These are phyloP conservation scores for Catharus bicknelli DNA, from an alignment of 2,113 vertebrate species.

Conservation along the genomic window DNA sequence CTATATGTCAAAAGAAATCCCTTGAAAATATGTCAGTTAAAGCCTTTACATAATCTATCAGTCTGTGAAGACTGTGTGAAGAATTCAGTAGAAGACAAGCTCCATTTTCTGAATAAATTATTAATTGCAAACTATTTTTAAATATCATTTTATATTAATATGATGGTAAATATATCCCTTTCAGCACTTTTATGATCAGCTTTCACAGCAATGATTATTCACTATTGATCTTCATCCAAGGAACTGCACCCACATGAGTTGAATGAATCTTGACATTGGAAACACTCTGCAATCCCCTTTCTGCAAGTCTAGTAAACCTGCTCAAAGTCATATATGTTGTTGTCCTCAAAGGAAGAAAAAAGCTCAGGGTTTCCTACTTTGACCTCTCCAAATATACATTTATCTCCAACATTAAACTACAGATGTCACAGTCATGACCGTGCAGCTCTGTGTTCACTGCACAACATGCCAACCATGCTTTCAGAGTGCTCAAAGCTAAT, in stretches of 20 bases:
- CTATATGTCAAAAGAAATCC: not conserved
- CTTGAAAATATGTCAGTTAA: not conserved
- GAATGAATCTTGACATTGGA: not conserved
- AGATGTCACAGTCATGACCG: not conserved
- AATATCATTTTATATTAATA: not conserved
- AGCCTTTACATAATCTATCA: not conserved
- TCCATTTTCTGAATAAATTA: not conserved
- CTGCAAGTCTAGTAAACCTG: not conserved
- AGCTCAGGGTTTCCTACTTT: not conserved
- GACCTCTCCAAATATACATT: not conserved
- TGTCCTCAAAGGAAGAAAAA: not conserved
- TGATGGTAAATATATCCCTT: not conserved
- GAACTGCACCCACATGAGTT: not conserved
- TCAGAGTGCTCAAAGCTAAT: slow-evolving; percentile 59
- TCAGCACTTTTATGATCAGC: not conserved
- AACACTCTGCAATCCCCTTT: not conserved
- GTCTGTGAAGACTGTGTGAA: not conserved
- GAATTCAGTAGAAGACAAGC: not conserved
- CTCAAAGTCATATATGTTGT: not conserved
- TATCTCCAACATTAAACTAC: not conserved
- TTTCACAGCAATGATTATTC: not conserved
- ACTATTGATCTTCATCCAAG: not conserved
- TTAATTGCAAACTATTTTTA: not conserved
- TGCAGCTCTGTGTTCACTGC: not conserved
- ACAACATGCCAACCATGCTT: not conserved